A percentile compares a stretch with the other conserved stretches of the same genome.
phyloP scores from a whole-genome alignment of 2,113 vertebrate species.

The Tragelaphus buxtoni region DNA sequence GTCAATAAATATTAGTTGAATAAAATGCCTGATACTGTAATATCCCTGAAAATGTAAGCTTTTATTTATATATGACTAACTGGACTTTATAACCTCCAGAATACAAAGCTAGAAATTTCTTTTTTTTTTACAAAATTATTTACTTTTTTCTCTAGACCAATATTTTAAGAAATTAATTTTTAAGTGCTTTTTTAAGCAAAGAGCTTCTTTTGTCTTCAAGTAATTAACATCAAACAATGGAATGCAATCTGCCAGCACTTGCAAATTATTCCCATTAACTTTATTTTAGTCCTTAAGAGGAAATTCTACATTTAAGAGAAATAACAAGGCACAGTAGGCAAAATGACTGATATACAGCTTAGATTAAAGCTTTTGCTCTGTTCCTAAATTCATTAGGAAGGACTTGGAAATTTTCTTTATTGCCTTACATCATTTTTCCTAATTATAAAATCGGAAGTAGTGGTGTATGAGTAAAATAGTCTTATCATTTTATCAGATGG shows the following conservation, averaged over 20 bases:
- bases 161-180: slow-evolving; percentile 25
- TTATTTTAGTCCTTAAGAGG: slow-evolving; percentile 16
- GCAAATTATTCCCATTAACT: neutral
- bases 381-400: neutral
- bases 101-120: neutral
- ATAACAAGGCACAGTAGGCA: neutral
- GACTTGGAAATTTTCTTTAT: slow-evolving; percentile 5
- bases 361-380: neutral
- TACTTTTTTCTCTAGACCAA: neutral
- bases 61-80: neutral
- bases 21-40: neutral
- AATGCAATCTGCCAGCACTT: neutral
- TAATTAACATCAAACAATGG: neutral
- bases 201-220: neutral
- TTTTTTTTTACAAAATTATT: neutral
- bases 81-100: neutral
- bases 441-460: neutral
- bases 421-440: neutral
- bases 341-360: neutral
- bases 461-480: neutral
- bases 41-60: neutral
- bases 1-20: neutral
- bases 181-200: slow-evolving; percentile 14
- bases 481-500: neutral
- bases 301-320: slow-evolving; percentile 30